These are phyloP conservation scores for Noctua janthina DNA, from an alignment of 2,888 invertebrate genomes.

Conservation along the genomic window DNA sequence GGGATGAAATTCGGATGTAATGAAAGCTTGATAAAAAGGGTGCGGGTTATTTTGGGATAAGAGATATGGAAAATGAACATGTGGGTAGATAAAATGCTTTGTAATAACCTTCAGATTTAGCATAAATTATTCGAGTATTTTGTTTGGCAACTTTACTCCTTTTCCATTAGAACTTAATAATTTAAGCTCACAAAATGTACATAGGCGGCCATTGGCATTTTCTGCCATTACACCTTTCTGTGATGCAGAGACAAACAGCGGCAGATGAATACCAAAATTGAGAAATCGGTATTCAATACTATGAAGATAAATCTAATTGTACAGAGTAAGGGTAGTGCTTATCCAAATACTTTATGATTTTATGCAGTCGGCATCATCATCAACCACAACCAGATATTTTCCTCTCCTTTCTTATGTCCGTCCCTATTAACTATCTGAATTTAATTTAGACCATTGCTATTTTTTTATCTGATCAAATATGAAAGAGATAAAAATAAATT, in stretches of 20 bases:
- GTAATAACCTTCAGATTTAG: not conserved
- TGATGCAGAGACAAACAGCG: not conserved
- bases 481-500: not conserved
- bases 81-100: not conserved
- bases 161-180: not conserved
- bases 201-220: no score
- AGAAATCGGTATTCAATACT: no score
- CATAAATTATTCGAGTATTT: not conserved
- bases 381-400: not conserved
- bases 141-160: not conserved
- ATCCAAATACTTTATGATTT: not conserved
- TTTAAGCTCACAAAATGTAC: not conserved
- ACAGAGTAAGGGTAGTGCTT: not conserved
- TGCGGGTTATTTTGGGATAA: not conserved
- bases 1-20: slow-evolving; percentile 5
- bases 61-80: not conserved
- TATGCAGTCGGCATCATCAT: not conserved
- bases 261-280: not conserved
- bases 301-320: not conserved
- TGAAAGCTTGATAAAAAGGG: not conserved
- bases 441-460: not conserved
- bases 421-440: not conserved
- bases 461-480: not conserved
- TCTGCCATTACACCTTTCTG: not conserved
- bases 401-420: not conserved